Conservation (phyloP, 2,113 vertebrate genomes). For the Podilymbus podiceps region DNA sequence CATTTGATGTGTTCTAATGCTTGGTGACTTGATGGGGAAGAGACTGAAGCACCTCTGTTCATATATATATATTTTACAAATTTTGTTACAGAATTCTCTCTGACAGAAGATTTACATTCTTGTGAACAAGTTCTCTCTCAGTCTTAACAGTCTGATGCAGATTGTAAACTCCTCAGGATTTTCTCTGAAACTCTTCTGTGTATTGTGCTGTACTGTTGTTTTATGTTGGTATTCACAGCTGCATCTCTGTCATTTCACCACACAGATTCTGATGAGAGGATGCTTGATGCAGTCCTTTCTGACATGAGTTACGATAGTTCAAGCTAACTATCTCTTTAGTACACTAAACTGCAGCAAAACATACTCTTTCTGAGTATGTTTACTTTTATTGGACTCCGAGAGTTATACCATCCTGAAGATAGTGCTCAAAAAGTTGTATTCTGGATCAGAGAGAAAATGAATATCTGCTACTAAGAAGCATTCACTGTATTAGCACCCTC, state of each 20-base stretch:
- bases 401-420: background rate
- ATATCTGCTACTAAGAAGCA: background rate
- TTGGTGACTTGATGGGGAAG: background rate
- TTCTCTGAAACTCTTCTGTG: background rate
- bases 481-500: background rate
- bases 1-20: background rate
- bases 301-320: background rate
- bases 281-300: background rate
- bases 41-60: background rate
- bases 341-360: background rate
- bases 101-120: background rate
- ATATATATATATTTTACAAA: background rate
- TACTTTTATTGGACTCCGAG: background rate
- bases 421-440: background rate
- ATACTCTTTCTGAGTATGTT: background rate
- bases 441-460: background rate
- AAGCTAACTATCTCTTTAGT: background rate
- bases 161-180: background rate
- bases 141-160: background rate
- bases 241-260: background rate
- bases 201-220: background rate
- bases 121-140: background rate
- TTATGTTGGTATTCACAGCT: background rate
- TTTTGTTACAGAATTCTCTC: background rate
- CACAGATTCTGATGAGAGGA: background rate